Evolutionary conservation across 2,113 vertebrate species (phyloP), one percentile per base, ranked within the genome.

Genomic region (Ancistrus triradiatus): DNA sequence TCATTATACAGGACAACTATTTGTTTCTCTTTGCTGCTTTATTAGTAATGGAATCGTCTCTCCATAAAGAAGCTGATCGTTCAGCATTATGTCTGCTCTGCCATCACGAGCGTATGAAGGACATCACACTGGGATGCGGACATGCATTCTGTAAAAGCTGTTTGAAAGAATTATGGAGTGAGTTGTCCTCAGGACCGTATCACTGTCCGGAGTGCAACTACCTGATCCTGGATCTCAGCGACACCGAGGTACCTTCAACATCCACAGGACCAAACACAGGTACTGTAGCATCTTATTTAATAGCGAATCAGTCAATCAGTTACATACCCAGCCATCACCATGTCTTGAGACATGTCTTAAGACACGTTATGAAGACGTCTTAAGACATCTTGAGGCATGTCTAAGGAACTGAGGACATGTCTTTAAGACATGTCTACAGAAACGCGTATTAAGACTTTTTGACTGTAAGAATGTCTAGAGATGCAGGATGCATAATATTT

Each of bases 71-170:
- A 0, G 0, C 68, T 27, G 22, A 27, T 14, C 21, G 6, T 9
- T 3, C 14, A 1, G 2, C 33, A 0, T 42, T 0, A 11, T 88
- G 86, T 47, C 77, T 73, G 0, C 42, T 89, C 27, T 89, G 88
- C 56, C n/a, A 67, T 4, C 21, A 68, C 2, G 38, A 67, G 2
- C 77, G 74, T 3, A 19, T 11, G 17, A 59, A 81, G 0, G 76
- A 72, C 1, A 72, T 82, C 28, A 73, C 40, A 2, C 73, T 89
- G 6, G 79, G 57, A 4, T 89, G 86, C 11, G 63, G 76, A 1
- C 87, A 89, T 68, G n/a, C 66, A 0, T 89, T 87, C 77, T 89
- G 87, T 51, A 68, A 47, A 4, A 57, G 70, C 2, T 89, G 87
- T 11, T 79, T 88, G 19, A 75, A 74, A 6, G 87, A 88, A 59